These are phyloP conservation scores for Bucco capensis DNA, from an alignment of 2,113 vertebrate genomes.

Conservation along the genomic window DNA sequence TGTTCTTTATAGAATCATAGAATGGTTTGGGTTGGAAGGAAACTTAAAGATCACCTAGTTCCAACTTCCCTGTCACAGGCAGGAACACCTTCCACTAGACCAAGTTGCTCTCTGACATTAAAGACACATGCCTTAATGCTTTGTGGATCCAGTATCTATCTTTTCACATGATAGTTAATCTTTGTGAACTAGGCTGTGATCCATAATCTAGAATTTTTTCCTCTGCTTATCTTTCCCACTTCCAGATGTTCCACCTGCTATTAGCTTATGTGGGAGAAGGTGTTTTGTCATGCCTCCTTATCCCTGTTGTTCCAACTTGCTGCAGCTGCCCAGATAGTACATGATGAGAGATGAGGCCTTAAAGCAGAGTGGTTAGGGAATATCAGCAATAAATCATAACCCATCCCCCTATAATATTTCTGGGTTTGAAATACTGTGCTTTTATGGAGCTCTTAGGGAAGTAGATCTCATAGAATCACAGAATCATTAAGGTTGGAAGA, in stretches of 20 bases:
- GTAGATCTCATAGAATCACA: not conserved
- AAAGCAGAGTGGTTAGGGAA: too few relatives aligned
- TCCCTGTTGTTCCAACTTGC: not conserved
- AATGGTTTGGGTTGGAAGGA: not conserved
- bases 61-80: too few relatives aligned
- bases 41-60: not conserved
- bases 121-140: not conserved
- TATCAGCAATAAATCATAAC: not conserved
- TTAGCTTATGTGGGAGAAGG: not conserved
- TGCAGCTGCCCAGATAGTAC: not conserved
- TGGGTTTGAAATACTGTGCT: not conserved
- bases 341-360: not conserved
- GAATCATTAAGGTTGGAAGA: too few relatives aligned
- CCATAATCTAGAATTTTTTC: not conserved
- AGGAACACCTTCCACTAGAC: not conserved
- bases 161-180: not conserved
- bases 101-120: not conserved
- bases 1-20: too few relatives aligned
- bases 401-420: not conserved
- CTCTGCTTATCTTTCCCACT: not conserved
- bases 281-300: not conserved
- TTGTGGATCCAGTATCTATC: not conserved
- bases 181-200: not conserved
- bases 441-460: not conserved
- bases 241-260: not conserved